These are phyloP conservation scores for Ostrea edulis DNA, from an alignment of 1,140 invertebrate species.

Conservation along the genomic window DNA sequence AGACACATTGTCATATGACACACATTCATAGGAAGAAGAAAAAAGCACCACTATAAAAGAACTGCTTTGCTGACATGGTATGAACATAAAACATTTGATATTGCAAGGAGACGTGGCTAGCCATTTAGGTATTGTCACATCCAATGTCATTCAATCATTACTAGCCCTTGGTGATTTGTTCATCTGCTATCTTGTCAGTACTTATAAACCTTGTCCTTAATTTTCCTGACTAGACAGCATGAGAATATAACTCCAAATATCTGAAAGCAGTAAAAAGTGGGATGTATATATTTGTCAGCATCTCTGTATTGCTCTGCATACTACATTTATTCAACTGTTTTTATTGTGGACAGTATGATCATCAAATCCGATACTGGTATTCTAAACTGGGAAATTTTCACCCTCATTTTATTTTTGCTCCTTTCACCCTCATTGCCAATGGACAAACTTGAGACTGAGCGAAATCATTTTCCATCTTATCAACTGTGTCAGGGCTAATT, in stretches of 20 bases:
- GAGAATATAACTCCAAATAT: slow-evolving; percentile 88
- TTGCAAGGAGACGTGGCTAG: not conserved
- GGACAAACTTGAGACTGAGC: too few relatives aligned
- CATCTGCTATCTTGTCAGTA: not conserved
- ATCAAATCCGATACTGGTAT: too few relatives aligned
- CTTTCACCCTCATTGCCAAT: too few relatives aligned
- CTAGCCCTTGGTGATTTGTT: not conserved
- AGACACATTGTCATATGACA: slow-evolving; percentile 17
- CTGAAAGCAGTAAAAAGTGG: slow-evolving; percentile 39
- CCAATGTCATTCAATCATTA: not conserved
- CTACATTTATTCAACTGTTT: too few relatives aligned
- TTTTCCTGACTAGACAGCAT: slow-evolving; percentile 83
- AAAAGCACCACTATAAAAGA: not conserved
- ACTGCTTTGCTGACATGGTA: not conserved
- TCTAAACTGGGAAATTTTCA: too few relatives aligned
- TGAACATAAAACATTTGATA: not conserved
- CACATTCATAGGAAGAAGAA: not conserved
- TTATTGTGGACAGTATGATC: too few relatives aligned
- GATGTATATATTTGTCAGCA: not conserved
- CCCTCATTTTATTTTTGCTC: too few relatives aligned
- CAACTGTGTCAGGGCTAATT: too few relatives aligned
- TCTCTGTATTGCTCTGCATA: not conserved
- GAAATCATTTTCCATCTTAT: too few relatives aligned
- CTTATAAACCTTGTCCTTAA: slow-evolving; percentile 60
- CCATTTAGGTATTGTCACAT: not conserved